A percentile compares a stretch with the other conserved stretches of the same genome.
phyloP scores from a whole-genome alignment of 2,113 vertebrate species.

The Calyptommatus sinebrachiatus region DNA sequence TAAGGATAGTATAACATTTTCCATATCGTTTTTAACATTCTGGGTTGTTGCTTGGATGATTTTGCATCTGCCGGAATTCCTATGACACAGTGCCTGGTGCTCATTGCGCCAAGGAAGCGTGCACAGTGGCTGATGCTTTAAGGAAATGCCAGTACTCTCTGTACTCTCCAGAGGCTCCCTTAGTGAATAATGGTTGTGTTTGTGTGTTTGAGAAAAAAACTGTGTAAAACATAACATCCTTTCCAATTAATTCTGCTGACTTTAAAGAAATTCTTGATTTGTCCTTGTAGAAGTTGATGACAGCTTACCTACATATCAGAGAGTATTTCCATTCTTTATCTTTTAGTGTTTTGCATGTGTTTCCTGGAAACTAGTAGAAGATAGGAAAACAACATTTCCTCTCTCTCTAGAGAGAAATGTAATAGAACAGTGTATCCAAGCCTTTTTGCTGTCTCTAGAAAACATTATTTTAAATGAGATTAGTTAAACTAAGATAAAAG shows the following conservation, averaged over 20 bases:
- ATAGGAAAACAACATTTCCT: background rate
- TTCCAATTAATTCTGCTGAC: conserved; percentile 22
- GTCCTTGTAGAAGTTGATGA: background rate
- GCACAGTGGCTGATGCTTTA: too few species aligned
- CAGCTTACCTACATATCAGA: conserved; percentile 31
- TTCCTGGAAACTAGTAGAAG: conserved; percentile 46
- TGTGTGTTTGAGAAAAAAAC: background rate
- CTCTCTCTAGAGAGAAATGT: background rate
- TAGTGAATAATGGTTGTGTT: background rate
- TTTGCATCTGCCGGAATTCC: too few species aligned
- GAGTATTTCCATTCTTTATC: conserved; percentile 35
- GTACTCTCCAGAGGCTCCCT: too few species aligned
- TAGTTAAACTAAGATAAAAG: background rate
- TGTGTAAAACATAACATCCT: conserved; percentile 1
- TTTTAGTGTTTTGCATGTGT: conserved; percentile 11
- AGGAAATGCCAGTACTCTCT: too few species aligned
- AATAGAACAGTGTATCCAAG: conserved; percentile 12
- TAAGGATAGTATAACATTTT: too few species aligned
- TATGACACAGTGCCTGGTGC: too few species aligned
- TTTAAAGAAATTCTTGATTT: conserved; percentile 17
- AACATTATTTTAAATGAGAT: background rate
- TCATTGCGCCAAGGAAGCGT: too few species aligned
- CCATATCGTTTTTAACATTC: too few species aligned
- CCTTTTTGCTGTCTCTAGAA: background rate
- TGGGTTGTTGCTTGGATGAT: too few species aligned